Evolutionary conservation across 2,888 invertebrate genomes (phyloP), one percentile per base, ranked within the genome.

Genomic region (Asteroscopus sphinx): DNA sequence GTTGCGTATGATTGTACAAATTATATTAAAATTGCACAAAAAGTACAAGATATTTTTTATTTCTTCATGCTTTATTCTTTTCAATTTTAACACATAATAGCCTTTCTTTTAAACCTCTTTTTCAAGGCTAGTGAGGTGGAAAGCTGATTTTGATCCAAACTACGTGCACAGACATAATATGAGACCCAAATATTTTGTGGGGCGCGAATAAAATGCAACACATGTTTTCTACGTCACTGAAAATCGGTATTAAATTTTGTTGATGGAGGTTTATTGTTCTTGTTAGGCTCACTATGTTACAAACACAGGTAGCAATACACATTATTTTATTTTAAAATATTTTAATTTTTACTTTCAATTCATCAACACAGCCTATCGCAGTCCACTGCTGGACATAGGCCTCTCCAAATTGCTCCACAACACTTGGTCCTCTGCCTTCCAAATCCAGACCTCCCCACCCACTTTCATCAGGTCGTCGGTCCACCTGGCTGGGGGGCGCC

Each of bases 141-240:
- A 13, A 33, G 5, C 9, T 45, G 33, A 21, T 35, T 35, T 13
- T n/a, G n/a, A 7, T 35, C 13, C 4, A 32, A 35, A 35, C 5
- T 13, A 21, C 44, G 25, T 35, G 21, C 25, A 1, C 12, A 36
- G 36, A 16, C 16, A 32, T 32, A 26, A 26, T 40, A 15, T 6
- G 25, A 13, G 32, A 35, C 45, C 33, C 9, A 9, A 28, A 45
- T 8, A 21, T 33, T 21, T 35, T 25, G 9, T 35, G 6, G 45
- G 13, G 17, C 8, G 21, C 9, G 12, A 13, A 9, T 44, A 21
- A 44, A 28, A 28, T 28, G 28, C 28, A 25, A 25, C 25, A 3
- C 25, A 28, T 9, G 28, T 28, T 28, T 28, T n/a, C n/a, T 28
- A 9, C 8, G 28, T 28, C 8, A 8, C 9, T 9, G 6, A 28